Evolutionary conservation across 2,888 invertebrate species (phyloP), one percentile per base, ranked within the genome.

Genomic region (Caenorhabditis virilis): DNA sequence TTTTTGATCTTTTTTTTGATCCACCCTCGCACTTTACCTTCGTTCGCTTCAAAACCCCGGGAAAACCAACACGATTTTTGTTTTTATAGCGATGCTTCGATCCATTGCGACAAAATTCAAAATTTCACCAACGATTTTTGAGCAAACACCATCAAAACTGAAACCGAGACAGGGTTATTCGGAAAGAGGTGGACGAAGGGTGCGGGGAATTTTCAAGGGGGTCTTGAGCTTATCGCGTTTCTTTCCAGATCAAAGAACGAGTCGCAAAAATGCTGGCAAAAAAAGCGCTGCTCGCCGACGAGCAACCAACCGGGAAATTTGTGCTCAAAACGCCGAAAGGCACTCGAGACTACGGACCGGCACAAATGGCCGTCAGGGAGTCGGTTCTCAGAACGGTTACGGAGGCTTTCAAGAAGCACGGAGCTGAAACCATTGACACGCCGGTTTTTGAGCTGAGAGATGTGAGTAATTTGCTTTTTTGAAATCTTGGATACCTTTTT

Each of bases 361-460:
- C 91, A 78, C 94, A 95, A 85, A 98, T 95, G 95, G 90, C 92
- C 0, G 87, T 98, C 60, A 88, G 97, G 1, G 75, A 83, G 49
- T 56, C 68, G 7, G 81, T 83, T 1, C 48, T 99, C 72, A 88
- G 90, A 63, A 92, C 91, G 85, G 92, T 98, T 69, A 88, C 91
- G 22, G 85, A 88, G 4, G 91, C 93, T 55, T 99, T 99, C 84
- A 93, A 95, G 84, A 90, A 90, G 70, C 97, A 99, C 82, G 98
- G 98, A 36, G 98, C 95, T 18, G 94, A 93, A 83, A 92, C 94
- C 20, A 95, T 99, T 82, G 98, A 99, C 42, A 82, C 82, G 7
- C 82, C 82, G 1, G 80, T 82, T 16, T 82, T 82, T 56, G 82
- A 82, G 54, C 66, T 81, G n/a, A 65, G 75, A 16, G 79, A 80